These are phyloP conservation scores for Drosophila hawaiiensis DNA, from an alignment of 2,888 invertebrate genomes.

Conservation along the genomic window DNA sequence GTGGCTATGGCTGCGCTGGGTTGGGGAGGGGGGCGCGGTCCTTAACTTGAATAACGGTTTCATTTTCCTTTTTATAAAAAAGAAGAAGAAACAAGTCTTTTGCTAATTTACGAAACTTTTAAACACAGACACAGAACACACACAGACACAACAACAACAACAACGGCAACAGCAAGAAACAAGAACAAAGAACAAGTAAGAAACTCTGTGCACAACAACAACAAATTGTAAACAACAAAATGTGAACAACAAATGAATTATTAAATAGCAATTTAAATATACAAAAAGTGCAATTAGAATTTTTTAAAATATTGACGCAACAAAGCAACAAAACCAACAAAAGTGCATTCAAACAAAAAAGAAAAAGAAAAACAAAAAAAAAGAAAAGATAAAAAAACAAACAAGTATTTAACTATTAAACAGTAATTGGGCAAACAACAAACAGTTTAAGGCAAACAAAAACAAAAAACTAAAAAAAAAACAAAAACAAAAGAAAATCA, in stretches of 20 bases:
- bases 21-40: not conserved
- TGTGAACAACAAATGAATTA: slow-evolving; percentile 34
- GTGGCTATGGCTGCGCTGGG: not conserved
- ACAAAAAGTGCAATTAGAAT: slow-evolving; percentile 79
- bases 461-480: slow-evolving; percentile 13
- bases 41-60: slow-evolving; percentile 39
- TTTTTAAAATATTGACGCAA: slow-evolving; percentile 70
- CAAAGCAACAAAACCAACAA: slow-evolving; percentile 66
- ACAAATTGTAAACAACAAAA: slow-evolving; percentile 1
- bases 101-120: slow-evolving; percentile 35
- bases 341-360: slow-evolving; percentile 70
- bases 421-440: slow-evolving; percentile 50
- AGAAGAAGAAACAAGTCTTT: slow-evolving; percentile 3
- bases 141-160: slow-evolving; percentile 16
- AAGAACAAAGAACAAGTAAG: slow-evolving; percentile 20
- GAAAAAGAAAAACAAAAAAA: slow-evolving; percentile 46
- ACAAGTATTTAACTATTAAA: slow-evolving; percentile 62
- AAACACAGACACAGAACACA: slow-evolving; percentile 1
- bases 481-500: slow-evolving; percentile 1
- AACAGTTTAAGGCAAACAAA: slow-evolving; percentile 41
- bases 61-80: slow-evolving; percentile 39
- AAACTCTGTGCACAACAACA: slow-evolving; percentile 25
- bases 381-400: slow-evolving; percentile 43
- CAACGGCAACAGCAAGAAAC: slow-evolving; percentile 8
- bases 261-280: slow-evolving; percentile 59